A percentile compares a stretch with the other conserved stretches of the same genome.
Evolutionary conservation across 2,888 invertebrate species (phyloP).

Genomic region (Pseudanteris insignis): DNA sequence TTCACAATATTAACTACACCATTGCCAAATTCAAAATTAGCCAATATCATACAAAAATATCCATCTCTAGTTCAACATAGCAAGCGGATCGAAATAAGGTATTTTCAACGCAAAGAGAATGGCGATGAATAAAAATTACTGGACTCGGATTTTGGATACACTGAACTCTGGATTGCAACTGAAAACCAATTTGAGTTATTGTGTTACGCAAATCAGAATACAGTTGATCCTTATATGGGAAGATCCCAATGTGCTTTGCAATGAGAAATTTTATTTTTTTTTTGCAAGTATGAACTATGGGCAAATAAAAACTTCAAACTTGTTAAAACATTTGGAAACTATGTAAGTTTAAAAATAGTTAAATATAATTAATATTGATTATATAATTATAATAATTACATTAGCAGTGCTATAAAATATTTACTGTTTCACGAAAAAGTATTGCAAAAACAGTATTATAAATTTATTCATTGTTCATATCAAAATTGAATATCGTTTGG

Average conservation of each 20-base stretch:
- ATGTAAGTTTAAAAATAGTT: no score
- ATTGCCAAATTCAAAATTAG: slow-evolving; percentile 83
- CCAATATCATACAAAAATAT: slow-evolving; percentile 81
- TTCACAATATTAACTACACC: slow-evolving; percentile 92
- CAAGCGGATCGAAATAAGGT: slow-evolving; percentile 82
- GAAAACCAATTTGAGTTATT: slow-evolving; percentile 52
- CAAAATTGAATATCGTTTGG: no score
- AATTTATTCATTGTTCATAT: no score
- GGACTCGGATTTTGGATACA: slow-evolving; percentile 58
- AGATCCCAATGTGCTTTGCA: slow-evolving; percentile 13
- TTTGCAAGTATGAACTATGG: slow-evolving; percentile 1
- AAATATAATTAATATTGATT: no score
- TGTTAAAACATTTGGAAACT: no score
- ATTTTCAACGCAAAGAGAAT: slow-evolving; percentile 71
- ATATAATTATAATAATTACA: no score
- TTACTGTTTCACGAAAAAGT: no score
- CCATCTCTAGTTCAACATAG: slow-evolving; percentile 83
- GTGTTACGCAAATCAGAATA: slow-evolving; percentile 51
- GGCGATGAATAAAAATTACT: slow-evolving; percentile 53
- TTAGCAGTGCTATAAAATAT: no score
- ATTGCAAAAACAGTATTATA: no score
- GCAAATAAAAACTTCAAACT: no score
- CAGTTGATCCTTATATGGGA: slow-evolving; percentile 31
- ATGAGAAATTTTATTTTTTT: background rate
- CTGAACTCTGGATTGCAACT: slow-evolving; percentile 54